A percentile compares a stretch with the other conserved stretches of the same genome.
phyloP scores from a whole-genome alignment of 2,888 invertebrate species.

The Heliconius aoede region DNA sequence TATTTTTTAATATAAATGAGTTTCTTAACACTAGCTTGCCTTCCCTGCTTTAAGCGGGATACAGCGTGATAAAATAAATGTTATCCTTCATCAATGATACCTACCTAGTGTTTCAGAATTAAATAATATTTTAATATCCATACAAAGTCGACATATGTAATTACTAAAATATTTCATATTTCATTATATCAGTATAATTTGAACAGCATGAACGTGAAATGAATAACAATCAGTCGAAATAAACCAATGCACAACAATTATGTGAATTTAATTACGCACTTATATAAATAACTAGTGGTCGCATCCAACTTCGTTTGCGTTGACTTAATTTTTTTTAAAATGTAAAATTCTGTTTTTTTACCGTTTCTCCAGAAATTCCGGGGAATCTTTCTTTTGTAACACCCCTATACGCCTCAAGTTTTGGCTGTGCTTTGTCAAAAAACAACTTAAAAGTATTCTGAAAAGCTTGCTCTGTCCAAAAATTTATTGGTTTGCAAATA shows the following conservation, averaged over 20 bases:
- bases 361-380: too few relatives aligned
- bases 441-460: too few relatives aligned
- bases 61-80: not conserved
- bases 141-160: not conserved
- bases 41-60: not conserved
- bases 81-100: too few relatives aligned
- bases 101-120: not conserved
- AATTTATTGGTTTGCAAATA: not conserved
- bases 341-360: too few relatives aligned
- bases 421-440: too few relatives aligned
- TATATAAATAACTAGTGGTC: not conserved
- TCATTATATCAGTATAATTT: constrained; percentile 12
- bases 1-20: not conserved
- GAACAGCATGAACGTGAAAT: constrained; percentile 19
- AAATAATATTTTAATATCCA: not conserved
- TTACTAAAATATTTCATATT: constrained; percentile 12
- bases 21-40: not conserved
- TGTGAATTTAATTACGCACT: not conserved
- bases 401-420: too few relatives aligned
- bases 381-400: too few relatives aligned
- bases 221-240: constrained; percentile 25
- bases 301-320: too few relatives aligned
- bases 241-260: constrained; percentile 26
- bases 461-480: not conserved
- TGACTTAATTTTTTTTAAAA: too few relatives aligned